Evolutionary conservation across 2,113 vertebrate genomes (phyloP).

Genomic region (Monopterus albus): DNA sequence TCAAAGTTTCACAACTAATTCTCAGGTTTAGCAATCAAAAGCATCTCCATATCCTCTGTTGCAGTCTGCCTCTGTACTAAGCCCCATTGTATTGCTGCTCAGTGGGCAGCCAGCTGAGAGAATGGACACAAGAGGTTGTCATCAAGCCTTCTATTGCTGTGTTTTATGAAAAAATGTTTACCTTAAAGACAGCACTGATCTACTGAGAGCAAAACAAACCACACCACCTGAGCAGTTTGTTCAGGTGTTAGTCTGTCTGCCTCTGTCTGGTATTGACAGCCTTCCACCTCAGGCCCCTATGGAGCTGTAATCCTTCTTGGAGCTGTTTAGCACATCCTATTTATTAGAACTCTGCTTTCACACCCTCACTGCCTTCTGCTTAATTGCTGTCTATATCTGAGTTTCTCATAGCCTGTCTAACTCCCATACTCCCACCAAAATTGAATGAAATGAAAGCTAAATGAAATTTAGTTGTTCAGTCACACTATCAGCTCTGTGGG

Average conservation of each 20-base stretch:
- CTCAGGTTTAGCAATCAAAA: constrained; percentile 53
- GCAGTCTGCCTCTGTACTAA: constrained; percentile 31
- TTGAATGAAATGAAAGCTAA: background rate
- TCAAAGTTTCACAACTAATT: constrained; percentile 44
- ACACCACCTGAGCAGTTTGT: constrained; percentile 48
- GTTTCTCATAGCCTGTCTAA: background rate
- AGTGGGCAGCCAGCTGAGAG: constrained; percentile 45
- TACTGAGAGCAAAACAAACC: constrained; percentile 48
- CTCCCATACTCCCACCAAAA: too few species aligned
- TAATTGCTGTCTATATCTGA: constrained; percentile 37
- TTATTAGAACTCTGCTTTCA: constrained; percentile 51
- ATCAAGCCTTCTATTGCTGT: constrained; percentile 43
- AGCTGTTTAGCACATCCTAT: constrained; percentile 51
- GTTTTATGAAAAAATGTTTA: constrained; percentile 47
- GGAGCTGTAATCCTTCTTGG: constrained; percentile 51
- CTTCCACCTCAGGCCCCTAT: constrained; percentile 50
- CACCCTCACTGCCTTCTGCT: constrained; percentile 43
- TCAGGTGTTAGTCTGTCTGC: constrained; percentile 56
- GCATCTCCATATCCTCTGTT: constrained; percentile 47
- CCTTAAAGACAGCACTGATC: constrained; percentile 48
- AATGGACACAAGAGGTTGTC: constrained; percentile 59
- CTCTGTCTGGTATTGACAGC: constrained; percentile 59
- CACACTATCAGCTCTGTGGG: background rate
- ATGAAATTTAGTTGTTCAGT: background rate
- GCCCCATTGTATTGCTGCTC: constrained; percentile 35